Evolutionary conservation across 2,888 invertebrate genomes (phyloP).

Genomic region (Malthinus flaveolus): DNA sequence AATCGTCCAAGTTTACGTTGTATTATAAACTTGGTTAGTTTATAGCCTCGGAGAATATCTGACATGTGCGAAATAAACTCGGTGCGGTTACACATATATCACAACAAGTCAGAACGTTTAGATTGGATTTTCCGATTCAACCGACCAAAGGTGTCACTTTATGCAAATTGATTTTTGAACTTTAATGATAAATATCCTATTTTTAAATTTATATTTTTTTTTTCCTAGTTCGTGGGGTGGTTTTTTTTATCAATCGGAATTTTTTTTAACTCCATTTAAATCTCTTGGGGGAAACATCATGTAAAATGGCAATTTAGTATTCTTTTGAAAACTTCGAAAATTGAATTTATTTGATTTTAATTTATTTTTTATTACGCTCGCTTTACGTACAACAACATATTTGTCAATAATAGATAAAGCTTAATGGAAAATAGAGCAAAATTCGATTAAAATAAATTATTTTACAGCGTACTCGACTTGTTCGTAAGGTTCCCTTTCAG

Average conservation of each 20-base stretch:
- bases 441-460: too few relatives aligned
- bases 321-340: too few relatives aligned
- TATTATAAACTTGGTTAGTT: constrained; percentile 34
- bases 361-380: too few relatives aligned
- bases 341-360: too few relatives aligned
- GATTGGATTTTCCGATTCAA: constrained; percentile 42
- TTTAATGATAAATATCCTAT: constrained; percentile 1
- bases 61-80: constrained; percentile 42
- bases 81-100: constrained; percentile 40
- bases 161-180: constrained; percentile 32
- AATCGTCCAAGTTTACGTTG: constrained; percentile 31
- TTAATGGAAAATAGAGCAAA: too few relatives aligned
- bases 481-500: too few relatives aligned
- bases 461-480: too few relatives aligned
- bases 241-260: too few relatives aligned
- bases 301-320: too few relatives aligned
- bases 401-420: too few relatives aligned
- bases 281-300: too few relatives aligned
- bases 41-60: constrained; percentile 37
- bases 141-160: constrained; percentile 33
- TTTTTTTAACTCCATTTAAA: not conserved
- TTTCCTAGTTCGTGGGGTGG: not conserved
- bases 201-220: not conserved
- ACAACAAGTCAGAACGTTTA: constrained; percentile 35
- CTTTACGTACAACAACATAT: too few relatives aligned